Base-by-base conservation (phyloP, 1,140 invertebrate genomes). In the Drosophila nasuta region DNA sequence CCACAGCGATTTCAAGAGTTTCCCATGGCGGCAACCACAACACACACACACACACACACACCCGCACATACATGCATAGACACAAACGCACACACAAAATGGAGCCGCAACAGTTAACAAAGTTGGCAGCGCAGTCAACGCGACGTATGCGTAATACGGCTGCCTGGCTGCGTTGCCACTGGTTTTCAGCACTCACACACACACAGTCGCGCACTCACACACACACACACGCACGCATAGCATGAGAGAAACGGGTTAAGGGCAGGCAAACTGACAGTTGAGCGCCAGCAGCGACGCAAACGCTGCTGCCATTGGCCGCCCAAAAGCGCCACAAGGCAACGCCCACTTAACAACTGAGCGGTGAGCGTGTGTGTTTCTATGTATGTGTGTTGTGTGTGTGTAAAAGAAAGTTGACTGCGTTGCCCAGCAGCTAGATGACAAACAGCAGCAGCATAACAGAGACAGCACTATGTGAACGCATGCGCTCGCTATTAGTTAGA, bases 281-380 rank as follows among this genome's bases (percentile, higher is more conserved):
- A 78, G 75, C 67, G 57, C 64, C 68, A 75, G 77, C 75, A 85
- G 82, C 82, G 67, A 71, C 69, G 70, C 73, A 20, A 71, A 70
- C 74, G 60, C 10, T 46, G 67, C 60, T 76, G 69, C 67, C 57
- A 77, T 77, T 73, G 75, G 77, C 80, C 74, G 83, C 79, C 79
- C 71, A 73, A 82, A 87, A 82, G 82, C 82, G 82, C 75, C 78
- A 85, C 77, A 85, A 75, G 68, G 62, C 75, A 87, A 88, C 85
- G 86, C 86, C 85, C 65, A 83, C 74, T 56, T 68, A 56, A 75
- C 63, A 67, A 63, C 65, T 17, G 33, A 65, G 65, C 52, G 46
- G 62, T 17, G 33, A 65, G 65, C 52, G 46, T 43, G 63, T 15
- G 33, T 66, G 11, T 43, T 35, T 33, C 20, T 46, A 33, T 57